A percentile compares a stretch with the other conserved stretches of the same genome.
These are phyloP conservation scores for Anthopleura sola DNA, from an alignment of 64 coral and sea anemone genomes.

Conservation along the genomic window DNA sequence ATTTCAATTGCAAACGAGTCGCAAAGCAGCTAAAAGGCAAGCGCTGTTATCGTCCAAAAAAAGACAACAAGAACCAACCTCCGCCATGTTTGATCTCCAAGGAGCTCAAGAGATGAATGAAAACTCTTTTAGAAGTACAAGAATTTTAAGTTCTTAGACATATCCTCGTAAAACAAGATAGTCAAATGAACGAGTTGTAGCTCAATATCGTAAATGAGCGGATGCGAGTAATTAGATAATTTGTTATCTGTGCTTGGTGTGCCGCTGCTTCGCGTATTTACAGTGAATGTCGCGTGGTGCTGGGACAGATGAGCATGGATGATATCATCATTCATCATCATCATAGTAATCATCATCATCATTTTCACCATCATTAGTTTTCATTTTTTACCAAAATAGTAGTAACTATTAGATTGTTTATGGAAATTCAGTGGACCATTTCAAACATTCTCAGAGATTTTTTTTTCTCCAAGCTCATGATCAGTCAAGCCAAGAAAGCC, in stretches of 20 bases:
- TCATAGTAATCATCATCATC: background rate
- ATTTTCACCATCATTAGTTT: background rate
- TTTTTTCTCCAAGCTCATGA: too few relatives aligned
- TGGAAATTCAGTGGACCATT: too few relatives aligned
- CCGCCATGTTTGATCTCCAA: background rate
- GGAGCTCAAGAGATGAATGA: background rate
- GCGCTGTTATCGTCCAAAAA: background rate
- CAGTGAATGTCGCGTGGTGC: background rate
- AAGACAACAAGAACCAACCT: background rate
- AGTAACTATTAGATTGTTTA: too few relatives aligned
- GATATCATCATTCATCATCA: background rate
- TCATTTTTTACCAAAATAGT: too few relatives aligned
- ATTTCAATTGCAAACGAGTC: background rate
- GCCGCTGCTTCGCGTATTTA: background rate
- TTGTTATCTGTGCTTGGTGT: background rate
- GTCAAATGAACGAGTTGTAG: background rate
- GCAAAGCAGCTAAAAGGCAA: constrained; percentile 1
- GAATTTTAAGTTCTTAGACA: background rate
- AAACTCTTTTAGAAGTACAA: background rate
- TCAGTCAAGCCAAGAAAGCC: too few relatives aligned
- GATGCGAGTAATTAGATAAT: background rate
- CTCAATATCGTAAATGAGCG: constrained; percentile 2
- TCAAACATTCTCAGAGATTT: too few relatives aligned
- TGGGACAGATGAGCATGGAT: too few relatives aligned
- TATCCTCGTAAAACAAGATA: background rate